Evolutionary conservation across 2,797 vertebrate genomes (phyloP).

Genomic region (Luscinia megarhynchos): DNA sequence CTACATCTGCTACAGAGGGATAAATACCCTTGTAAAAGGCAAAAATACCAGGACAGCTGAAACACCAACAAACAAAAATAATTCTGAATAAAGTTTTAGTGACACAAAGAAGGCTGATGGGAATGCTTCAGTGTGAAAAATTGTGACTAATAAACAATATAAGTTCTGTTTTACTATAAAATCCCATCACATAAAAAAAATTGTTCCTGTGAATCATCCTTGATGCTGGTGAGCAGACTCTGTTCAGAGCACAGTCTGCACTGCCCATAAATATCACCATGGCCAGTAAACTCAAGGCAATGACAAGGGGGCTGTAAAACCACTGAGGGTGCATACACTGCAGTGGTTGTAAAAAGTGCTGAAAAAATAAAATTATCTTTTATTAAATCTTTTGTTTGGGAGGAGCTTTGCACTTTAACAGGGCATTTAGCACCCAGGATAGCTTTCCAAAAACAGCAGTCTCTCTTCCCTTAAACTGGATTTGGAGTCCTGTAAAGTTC

Average conservation of each 20-base stretch:
- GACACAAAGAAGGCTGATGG: neutral
- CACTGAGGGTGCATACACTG: neutral
- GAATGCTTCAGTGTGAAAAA: constrained; percentile 23
- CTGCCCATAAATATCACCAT: constrained; percentile 44
- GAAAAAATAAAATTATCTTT: constrained; percentile 26
- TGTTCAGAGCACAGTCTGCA: neutral
- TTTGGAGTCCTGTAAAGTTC: neutral
- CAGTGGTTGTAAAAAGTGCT: constrained; percentile 30
- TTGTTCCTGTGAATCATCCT: constrained; percentile 17
- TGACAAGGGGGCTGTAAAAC: constrained; percentile 45
- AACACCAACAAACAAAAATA: neutral
- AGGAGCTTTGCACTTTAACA: constrained; percentile 35
- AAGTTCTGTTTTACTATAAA: constrained; percentile 56
- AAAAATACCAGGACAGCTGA: neutral
- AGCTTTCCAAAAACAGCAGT: constrained; percentile 1
- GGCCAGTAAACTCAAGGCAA: constrained; percentile 57
- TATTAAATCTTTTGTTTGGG: constrained; percentile 56
- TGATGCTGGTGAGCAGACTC: neutral
- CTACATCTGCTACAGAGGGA: neutral
- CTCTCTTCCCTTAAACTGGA: neutral
- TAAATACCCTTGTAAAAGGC: neutral
- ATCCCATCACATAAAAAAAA: constrained; percentile 37
- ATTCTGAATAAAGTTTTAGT: neutral
- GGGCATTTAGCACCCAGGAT: neutral
- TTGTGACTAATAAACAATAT: constrained; percentile 35